Evolutionary conservation across 2,113 vertebrate species (phyloP), one percentile per base, ranked within the genome.

Genomic region (Callipepla squamata): DNA sequence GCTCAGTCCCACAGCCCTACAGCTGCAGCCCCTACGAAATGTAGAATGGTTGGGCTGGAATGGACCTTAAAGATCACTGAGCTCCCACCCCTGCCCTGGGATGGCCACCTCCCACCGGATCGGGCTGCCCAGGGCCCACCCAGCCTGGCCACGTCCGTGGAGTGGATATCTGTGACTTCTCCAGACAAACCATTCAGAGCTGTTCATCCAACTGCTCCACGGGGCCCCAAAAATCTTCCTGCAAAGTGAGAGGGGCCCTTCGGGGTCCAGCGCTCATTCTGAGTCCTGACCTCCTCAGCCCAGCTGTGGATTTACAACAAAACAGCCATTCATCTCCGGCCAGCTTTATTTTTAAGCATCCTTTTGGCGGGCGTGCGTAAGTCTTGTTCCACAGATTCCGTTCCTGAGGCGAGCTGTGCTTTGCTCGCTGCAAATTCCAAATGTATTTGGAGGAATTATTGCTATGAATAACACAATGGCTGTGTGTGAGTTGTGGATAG

Each of bases 281-380:
- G 3, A 80, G 85, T 32, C 87, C 82, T 30, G 47, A 80, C 34
- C 72, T 89, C 91, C 32, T 53, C 83, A 38, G 26, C 9, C 1
- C 34, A 68, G 90, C 78, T 50, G 81, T 23, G 81, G 87, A 34
- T 91, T 95, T 80, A 59, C 85, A 84, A 89, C 91, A 96, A 80
- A 91, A 83, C 73, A 72, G 78, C 80, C 68, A 83, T 93, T 96
- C 76, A 88, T 90, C 85, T 80, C 69, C 69, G 42, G 80, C 51
- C 94, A 84, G 90, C 65, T 93, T 95, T 92, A 91, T 94, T 96
- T 92, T 88, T 91, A 94, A 96, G 91, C 85, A 42, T 62, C 88
- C 59, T 74, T 69, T 95, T 94, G 94, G 94, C 91, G 89, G 4
- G 22, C 7, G 0, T 66, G 45, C 90, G 15, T 84, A 68, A 78